Percentiles rank a stretch among this genome's conserved stretches.
Evolutionary conservation across 2,113 vertebrate species (phyloP).

Genomic region (Megaceryle maxima): DNA sequence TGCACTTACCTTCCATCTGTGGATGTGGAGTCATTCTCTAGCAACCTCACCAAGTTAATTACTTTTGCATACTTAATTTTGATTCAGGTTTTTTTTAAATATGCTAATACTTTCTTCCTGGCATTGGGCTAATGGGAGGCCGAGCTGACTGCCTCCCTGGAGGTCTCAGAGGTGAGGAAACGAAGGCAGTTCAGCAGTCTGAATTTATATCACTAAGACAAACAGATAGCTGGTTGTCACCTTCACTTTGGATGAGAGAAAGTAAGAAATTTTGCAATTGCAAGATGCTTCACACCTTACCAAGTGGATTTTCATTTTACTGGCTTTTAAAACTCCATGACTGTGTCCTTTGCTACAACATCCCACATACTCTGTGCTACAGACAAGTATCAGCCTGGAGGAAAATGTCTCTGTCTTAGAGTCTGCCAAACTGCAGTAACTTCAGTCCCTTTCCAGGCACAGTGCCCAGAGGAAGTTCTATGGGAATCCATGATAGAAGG

Average conservation of each 20-base stretch:
- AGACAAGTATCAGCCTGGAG: not conserved
- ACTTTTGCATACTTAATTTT: not conserved
- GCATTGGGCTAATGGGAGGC: not conserved
- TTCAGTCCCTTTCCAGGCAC: not conserved
- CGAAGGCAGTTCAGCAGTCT: not conserved
- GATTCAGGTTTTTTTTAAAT: not conserved
- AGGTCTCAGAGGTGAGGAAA: not conserved
- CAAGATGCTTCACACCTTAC: not conserved
- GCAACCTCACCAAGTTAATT: not conserved
- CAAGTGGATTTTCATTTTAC: not conserved
- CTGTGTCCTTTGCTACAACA: not conserved
- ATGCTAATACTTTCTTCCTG: not conserved
- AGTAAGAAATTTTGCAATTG: not conserved
- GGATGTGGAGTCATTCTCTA: not conserved
- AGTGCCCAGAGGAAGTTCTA: not conserved
- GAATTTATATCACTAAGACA: not conserved
- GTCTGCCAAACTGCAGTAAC: not conserved
- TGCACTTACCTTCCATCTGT: not conserved
- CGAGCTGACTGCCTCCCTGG: not conserved
- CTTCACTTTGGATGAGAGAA: not conserved
- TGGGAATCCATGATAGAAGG: not conserved
- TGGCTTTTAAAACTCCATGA: not conserved
- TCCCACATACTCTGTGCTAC: slow-evolving; percentile 6
- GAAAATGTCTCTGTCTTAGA: not conserved
- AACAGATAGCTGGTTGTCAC: not conserved